phyloP scores from a whole-genome alignment of 2,113 vertebrate genomes.

The Bungarus multicinctus region DNA sequence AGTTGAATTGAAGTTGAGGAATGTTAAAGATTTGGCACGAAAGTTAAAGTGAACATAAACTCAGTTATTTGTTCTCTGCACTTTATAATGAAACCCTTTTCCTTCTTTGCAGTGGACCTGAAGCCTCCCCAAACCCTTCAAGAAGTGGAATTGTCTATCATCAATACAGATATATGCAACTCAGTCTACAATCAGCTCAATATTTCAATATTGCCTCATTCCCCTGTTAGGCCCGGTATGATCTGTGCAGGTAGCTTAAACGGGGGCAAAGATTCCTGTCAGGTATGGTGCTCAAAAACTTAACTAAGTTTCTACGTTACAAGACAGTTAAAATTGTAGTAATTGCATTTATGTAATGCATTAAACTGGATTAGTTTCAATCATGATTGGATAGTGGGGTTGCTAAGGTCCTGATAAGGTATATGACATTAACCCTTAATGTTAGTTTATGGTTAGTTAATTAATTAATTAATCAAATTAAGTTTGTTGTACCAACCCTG shows the following conservation, averaged over 20 bases:
- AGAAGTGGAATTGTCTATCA: slow-evolving; percentile 12
- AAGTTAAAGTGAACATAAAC: neutral
- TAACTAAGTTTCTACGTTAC: neutral
- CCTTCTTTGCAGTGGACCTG: neutral
- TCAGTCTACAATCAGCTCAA: neutral
- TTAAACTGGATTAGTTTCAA: neutral
- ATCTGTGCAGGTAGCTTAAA: slow-evolving; percentile 22
- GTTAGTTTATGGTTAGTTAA: neutral
- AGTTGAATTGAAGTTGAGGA: neutral
- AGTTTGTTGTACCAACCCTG: neutral
- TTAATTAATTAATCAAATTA: neutral
- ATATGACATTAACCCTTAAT: neutral
- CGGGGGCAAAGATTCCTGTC: slow-evolving; percentile 14
- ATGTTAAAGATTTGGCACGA: neutral
- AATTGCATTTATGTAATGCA: neutral
- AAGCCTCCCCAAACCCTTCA: neutral
- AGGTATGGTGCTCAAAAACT: neutral
- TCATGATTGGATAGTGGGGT: neutral
- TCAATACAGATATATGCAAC: neutral
- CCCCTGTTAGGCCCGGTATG: neutral
- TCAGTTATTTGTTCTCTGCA: neutral
- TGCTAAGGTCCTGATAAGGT: neutral
- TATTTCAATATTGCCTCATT: fast-evolving
- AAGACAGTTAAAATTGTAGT: neutral
- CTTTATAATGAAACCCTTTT: neutral